phyloP scores from a whole-genome alignment of 2,797 vertebrate species.

The Podargus strigoides region DNA sequence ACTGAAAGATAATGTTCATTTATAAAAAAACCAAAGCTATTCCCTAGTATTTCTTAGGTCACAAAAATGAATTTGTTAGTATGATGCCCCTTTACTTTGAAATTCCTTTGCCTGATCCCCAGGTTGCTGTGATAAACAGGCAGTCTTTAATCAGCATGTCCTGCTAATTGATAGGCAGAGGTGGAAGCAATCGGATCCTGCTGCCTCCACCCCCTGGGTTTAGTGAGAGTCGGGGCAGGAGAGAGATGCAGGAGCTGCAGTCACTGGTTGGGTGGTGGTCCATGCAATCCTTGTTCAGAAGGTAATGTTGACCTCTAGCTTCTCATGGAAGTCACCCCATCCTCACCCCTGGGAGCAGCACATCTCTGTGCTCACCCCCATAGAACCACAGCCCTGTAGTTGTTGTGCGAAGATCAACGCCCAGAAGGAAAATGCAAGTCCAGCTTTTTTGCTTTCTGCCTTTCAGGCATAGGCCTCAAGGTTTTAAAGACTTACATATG shows the following conservation, averaged over 20 bases:
- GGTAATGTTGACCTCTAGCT: background rate
- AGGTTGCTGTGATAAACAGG: background rate
- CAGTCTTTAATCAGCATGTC: background rate
- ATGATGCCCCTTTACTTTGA: background rate
- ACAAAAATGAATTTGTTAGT: too few species aligned
- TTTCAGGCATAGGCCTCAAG: constrained; percentile 7
- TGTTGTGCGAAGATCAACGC: background rate
- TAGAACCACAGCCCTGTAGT: background rate
- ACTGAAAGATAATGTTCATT: background rate
- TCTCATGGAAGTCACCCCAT: background rate
- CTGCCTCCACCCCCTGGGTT: background rate
- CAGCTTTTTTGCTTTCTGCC: constrained; percentile 13
- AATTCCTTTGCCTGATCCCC: background rate
- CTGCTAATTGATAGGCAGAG: background rate
- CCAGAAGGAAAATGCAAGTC: background rate
- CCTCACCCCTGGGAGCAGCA: background rate
- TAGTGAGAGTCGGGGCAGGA: background rate
- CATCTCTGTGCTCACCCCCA: background rate
- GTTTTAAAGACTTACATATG: constrained; percentile 55
- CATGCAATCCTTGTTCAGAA: background rate
- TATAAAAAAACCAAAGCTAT: background rate
- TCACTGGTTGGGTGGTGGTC: fast-evolving
- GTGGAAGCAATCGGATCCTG: background rate
- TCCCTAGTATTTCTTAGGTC: background rate
- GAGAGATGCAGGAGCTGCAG: background rate